Percentiles rank a stretch among this genome's conserved stretches.
phyloP scores from a whole-genome alignment of 2,888 invertebrate species.

The Cryptus armator region DNA sequence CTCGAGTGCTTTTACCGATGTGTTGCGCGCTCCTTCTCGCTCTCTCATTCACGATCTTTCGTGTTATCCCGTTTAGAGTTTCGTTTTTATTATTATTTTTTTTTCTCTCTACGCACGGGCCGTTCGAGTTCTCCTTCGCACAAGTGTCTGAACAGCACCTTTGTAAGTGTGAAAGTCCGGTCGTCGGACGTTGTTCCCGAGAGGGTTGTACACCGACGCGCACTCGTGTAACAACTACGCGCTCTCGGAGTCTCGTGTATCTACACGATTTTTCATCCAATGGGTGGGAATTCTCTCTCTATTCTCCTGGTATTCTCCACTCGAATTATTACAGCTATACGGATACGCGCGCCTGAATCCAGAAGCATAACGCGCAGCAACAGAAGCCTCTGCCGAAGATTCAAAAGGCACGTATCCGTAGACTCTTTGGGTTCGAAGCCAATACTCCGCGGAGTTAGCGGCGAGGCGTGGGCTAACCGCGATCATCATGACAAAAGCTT shows the following conservation, averaged over 20 bases:
- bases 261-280: conserved; percentile 28
- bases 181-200: conserved; percentile 29
- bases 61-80: conserved; percentile 45
- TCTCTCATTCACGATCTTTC: conserved; percentile 63
- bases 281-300: conserved; percentile 1
- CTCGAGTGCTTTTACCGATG: conserved; percentile 79
- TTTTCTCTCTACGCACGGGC: conserved; percentile 54
- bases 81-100: conserved; percentile 33
- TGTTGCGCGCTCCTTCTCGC: conserved; percentile 70
- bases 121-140: conserved; percentile 46
- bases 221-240: conserved; percentile 22
- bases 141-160: conserved; percentile 56
- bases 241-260: conserved; percentile 7
- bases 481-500: conserved; percentile 83
- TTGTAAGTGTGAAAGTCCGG: conserved; percentile 60
- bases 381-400: conserved; percentile 42
- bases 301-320: not conserved
- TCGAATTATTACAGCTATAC: conserved; percentile 10
- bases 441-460: not conserved
- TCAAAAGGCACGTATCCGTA: conserved; percentile 37
- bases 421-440: not conserved
- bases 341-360: conserved; percentile 4
- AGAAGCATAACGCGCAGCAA: not conserved
- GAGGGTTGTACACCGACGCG: conserved; percentile 1
- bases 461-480: conserved; percentile 78